phyloP scores from a whole-genome alignment of 2,888 invertebrate species.

The Allacma fusca region DNA sequence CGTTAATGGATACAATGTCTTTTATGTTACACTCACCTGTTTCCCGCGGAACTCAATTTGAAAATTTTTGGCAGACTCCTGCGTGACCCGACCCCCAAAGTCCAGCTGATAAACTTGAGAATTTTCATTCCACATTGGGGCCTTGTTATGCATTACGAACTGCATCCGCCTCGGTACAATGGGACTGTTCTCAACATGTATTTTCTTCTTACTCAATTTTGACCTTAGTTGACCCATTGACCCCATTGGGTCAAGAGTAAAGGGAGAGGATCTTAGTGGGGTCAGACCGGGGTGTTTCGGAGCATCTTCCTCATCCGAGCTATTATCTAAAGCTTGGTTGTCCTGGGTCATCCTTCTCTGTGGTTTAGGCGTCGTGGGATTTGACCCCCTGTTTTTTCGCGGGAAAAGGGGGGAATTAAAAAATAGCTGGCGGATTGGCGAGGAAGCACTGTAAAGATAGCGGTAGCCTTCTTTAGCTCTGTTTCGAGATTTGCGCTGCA shows the following conservation, averaged over 20 bases:
- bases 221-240: slow-evolving; percentile 63
- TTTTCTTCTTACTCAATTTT: slow-evolving; percentile 78
- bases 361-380: slow-evolving; percentile 63
- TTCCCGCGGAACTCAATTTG: slow-evolving; percentile 97
- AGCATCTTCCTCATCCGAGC: slow-evolving; percentile 62
- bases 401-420: slow-evolving; percentile 85
- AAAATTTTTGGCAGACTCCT: slow-evolving; percentile 99
- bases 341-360: slow-evolving; percentile 62
- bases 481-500: slow-evolving; percentile 74
- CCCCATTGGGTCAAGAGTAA: not conserved
- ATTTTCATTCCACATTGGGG: slow-evolving; percentile 98
- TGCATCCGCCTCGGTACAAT: slow-evolving; percentile 70
- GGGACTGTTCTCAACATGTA: slow-evolving; percentile 58
- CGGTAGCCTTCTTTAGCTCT: slow-evolving; percentile 67
- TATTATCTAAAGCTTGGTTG: slow-evolving; percentile 57
- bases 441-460: slow-evolving; percentile 68
- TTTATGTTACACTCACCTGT: too few relatives aligned
- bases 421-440: slow-evolving; percentile 65
- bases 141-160: slow-evolving; percentile 96
- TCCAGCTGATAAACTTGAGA: slow-evolving; percentile 99
- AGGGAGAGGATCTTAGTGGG: not conserved
- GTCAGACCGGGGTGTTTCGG: too few relatives aligned
- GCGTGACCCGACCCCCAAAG: slow-evolving; percentile 98
- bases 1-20: too few relatives aligned
- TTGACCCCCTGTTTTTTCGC: slow-evolving; percentile 53